Percentiles rank a stretch among this genome's conserved stretches.
phyloP scores from a whole-genome alignment of 2,888 invertebrate genomes.

The Dysmachus trigonus region DNA sequence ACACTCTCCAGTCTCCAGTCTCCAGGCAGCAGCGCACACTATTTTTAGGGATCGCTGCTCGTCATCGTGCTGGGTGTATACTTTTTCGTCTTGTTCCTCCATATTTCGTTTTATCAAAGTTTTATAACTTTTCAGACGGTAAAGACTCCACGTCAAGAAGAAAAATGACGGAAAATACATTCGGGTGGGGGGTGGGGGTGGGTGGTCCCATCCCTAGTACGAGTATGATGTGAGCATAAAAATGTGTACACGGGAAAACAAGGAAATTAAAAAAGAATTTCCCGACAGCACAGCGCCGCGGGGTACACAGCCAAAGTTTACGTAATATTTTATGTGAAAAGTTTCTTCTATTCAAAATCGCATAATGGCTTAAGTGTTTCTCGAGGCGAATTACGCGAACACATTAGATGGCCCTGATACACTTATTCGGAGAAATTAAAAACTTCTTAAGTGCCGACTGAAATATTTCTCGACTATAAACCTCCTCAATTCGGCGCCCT shows the following conservation, averaged over 20 bases:
- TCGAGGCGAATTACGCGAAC: not conserved
- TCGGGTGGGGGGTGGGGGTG: not conserved
- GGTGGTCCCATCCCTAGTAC: too few species aligned
- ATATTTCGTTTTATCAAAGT: slow-evolving; percentile 34
- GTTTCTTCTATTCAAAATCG: slow-evolving; percentile 23
- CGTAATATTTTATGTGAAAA: slow-evolving; percentile 21
- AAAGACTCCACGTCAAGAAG: slow-evolving; percentile 26
- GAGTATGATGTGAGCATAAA: slow-evolving; percentile 25
- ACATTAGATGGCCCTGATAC: not conserved
- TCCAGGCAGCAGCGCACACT: not conserved
- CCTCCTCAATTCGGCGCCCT: not conserved
- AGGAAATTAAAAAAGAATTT: slow-evolving; percentile 34
- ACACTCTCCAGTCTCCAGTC: too few species aligned
- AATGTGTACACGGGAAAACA: slow-evolving; percentile 23
- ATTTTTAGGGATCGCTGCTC: slow-evolving; percentile 18
- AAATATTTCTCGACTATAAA: not conserved
- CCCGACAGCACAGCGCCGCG: not conserved
- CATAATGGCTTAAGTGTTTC: slow-evolving; percentile 17
- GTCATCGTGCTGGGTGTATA: not conserved
- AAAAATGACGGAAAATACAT: slow-evolving; percentile 29
- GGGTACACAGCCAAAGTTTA: slow-evolving; percentile 19
- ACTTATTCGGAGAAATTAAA: not conserved
- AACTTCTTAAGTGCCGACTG: not conserved
- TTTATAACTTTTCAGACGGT: slow-evolving; percentile 32
- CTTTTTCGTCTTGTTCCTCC: slow-evolving; percentile 15